Conservation (phyloP, 1,140 invertebrate genomes). For the Bradysia coprophila region DNA sequence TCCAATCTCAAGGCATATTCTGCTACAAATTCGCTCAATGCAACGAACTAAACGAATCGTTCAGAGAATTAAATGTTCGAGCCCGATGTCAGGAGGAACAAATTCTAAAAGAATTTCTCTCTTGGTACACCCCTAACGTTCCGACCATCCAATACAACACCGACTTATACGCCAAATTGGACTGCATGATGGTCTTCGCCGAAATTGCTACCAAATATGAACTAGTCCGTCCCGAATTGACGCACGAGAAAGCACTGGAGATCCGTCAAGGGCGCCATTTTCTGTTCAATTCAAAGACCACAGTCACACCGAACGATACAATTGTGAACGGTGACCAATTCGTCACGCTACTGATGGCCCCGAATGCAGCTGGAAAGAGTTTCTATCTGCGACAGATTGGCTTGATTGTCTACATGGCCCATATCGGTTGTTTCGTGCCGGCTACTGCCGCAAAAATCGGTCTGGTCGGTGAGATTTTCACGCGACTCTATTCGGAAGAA, state of each 20-base stretch:
- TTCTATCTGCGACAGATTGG: constrained; percentile 64
- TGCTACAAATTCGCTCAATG: constrained; percentile 45
- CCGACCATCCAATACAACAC: constrained; percentile 33
- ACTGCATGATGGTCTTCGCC: constrained; percentile 46
- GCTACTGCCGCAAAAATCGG: constrained; percentile 43
- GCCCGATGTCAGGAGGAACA: constrained; percentile 44
- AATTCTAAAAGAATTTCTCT: constrained; percentile 40
- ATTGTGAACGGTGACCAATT: constrained; percentile 29
- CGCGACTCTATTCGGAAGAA: constrained; percentile 41
- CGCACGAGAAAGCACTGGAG: constrained; percentile 27
- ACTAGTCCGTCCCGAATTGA: constrained; percentile 41
- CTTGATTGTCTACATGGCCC: constrained; percentile 55
- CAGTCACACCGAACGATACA: constrained; percentile 45
- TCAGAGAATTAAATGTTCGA: constrained; percentile 42
- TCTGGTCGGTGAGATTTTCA: constrained; percentile 45
- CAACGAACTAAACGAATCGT: constrained; percentile 37
- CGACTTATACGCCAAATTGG: constrained; percentile 37
- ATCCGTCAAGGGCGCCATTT: constrained; percentile 52
- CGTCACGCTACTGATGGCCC: constrained; percentile 59
- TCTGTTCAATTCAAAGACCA: constrained; percentile 37
- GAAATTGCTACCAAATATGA: constrained; percentile 37
- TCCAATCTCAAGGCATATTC: constrained; percentile 28
- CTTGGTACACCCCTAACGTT: too few relatives aligned
- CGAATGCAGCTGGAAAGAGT: constrained; percentile 77
- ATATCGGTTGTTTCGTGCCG: constrained; percentile 69